These are phyloP conservation scores for Scaptodrosophila latifasciaeformis DNA, from an alignment of 2,888 invertebrate species.

Conservation along the genomic window DNA sequence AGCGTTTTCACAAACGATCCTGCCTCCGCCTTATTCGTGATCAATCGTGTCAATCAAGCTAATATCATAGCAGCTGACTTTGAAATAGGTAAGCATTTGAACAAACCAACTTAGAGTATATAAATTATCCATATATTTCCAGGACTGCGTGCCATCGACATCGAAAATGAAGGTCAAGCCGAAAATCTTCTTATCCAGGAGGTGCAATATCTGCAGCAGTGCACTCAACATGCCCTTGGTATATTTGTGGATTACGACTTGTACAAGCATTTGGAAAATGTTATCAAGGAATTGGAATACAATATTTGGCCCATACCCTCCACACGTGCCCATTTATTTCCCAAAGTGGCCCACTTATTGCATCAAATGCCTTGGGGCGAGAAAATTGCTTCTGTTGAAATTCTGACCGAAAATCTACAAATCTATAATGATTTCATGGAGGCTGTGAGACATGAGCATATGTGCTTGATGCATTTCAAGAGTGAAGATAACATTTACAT, in stretches of 20 bases:
- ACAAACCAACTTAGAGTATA: background rate
- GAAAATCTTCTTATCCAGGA: constrained; percentile 73
- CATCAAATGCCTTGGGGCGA: constrained; percentile 75
- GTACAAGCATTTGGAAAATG: constrained; percentile 59
- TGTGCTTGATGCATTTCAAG: constrained; percentile 74
- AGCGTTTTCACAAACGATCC: constrained; percentile 72
- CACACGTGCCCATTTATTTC: constrained; percentile 61
- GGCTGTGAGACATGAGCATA: constrained; percentile 69
- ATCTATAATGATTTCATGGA: constrained; percentile 74
- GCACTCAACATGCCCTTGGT: constrained; percentile 71
- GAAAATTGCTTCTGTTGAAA: constrained; percentile 73
- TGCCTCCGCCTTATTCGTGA: constrained; percentile 70
- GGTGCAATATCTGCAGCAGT: constrained; percentile 73
- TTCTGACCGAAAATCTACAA: constrained; percentile 68
- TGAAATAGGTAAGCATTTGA: constrained; percentile 67
- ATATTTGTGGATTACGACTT: constrained; percentile 71
- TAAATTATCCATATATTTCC: background rate
- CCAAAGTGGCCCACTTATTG: constrained; percentile 72
- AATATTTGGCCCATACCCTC: constrained; percentile 74
- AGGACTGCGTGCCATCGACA: constrained; percentile 71
- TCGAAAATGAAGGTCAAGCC: constrained; percentile 56
- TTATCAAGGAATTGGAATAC: constrained; percentile 71
- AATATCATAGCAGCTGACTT: constrained; percentile 71
- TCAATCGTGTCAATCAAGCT: constrained; percentile 73
- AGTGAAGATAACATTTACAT: constrained; percentile 72